Base-by-base conservation (phyloP, 2,888 invertebrate genomes). In the Eristalis intricaria region DNA sequence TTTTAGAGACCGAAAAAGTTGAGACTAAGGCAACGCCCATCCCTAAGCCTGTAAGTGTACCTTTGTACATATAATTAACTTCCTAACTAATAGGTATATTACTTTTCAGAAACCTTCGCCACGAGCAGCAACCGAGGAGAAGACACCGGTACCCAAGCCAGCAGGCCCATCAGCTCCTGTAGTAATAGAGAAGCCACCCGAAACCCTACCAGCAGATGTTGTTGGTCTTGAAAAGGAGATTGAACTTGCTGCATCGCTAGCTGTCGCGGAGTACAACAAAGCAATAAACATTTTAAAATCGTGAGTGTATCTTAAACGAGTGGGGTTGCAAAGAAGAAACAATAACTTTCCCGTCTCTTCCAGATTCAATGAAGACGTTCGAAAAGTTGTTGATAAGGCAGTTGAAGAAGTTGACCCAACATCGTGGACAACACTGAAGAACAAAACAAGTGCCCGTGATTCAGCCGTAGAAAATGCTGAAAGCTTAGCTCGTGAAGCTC, bases 181-280 rank as follows among this genome's bases (percentile, higher is more conserved):
- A 60, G 85, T 91, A 91, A 81, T 77, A 88, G 61, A 86, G 89
- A 89, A 91, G 50, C 89, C 92, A 73, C 90, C 93, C 0, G 92
- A 92, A 61, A 93, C 92, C 78, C 92, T 94, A 89, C 93, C 94
- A 1, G 90, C 91, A 19, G 92, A 92, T 78, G 90, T 95, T 32
- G 91, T 93, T 7, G 95, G 95, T 60, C 90, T 96, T 15, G 95
- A 96, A 90, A 93, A 93, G 83, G 93, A 93, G 88, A 94, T 95
- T 32, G 94, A 94, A 74, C 90, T 94, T 80, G 93, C 94, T 8
- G 95, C 95, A 4, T 93, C 95, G 71, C 93, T 94, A 23, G 96
- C 96, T 1, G 94, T 97, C 7, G 94, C 95, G 90, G 95, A 95
- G 80, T 97, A 95, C 90, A 95, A 95, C 83, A 93, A 94, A 86